These are phyloP conservation scores for Drosophila yakuba DNA, from an alignment of 1,140 invertebrate species.

Conservation along the genomic window DNA sequence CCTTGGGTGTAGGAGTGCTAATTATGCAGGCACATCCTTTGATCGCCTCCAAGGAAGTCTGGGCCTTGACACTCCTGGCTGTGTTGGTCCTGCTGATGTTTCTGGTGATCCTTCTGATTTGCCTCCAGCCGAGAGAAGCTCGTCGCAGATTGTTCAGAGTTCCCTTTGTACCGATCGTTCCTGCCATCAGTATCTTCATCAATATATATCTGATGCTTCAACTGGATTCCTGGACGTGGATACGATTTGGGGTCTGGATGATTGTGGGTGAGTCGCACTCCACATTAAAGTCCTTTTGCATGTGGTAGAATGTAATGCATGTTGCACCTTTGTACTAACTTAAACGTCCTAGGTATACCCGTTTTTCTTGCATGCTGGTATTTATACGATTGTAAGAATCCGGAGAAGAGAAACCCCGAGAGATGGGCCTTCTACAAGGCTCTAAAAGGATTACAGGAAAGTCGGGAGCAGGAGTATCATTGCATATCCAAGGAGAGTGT, in stretches of 20 bases:
- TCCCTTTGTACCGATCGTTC: conserved; percentile 90
- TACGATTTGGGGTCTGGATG: conserved; percentile 90
- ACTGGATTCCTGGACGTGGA: conserved; percentile 89
- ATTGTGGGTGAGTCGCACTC: conserved; percentile 85
- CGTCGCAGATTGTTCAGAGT: conserved; percentile 85
- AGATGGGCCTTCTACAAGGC: conserved; percentile 53
- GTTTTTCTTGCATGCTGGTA: conserved; percentile 80
- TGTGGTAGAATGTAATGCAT: conserved; percentile 66
- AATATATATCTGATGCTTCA: conserved; percentile 91
- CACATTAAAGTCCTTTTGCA: conserved; percentile 23
- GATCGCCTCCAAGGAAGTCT: conserved; percentile 49
- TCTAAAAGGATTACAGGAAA: conserved; percentile 24
- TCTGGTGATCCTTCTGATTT: conserved; percentile 63
- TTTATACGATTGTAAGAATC: conserved; percentile 72
- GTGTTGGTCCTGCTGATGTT: conserved; percentile 58
- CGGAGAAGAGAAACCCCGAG: conserved; percentile 62
- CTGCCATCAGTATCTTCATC: conserved; percentile 89
- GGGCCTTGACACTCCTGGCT: conserved; percentile 62
- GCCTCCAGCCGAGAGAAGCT: conserved; percentile 68
- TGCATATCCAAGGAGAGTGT: conserved; percentile 57
- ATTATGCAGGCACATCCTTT: conserved; percentile 69
- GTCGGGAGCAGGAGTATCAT: neutral
- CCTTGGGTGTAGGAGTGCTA: conserved; percentile 64
- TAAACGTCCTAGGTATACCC: conserved; percentile 67
- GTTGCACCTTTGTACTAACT: conserved; percentile 40